Conservation (phyloP, 2,888 invertebrate species). For the Barypeithes pellucidus region DNA sequence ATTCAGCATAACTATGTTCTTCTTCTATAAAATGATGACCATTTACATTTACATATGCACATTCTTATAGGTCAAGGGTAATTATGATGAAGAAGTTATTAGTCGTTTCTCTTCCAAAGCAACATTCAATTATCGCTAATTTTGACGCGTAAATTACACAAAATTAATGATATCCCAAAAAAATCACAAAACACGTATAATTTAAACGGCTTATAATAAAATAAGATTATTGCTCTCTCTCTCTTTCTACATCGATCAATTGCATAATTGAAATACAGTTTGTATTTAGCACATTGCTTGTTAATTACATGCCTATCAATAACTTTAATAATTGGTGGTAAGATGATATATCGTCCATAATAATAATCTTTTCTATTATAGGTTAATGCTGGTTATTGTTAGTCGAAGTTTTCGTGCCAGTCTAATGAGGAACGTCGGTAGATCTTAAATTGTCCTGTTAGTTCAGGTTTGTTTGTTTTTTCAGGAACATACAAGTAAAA, state of each 20-base stretch:
- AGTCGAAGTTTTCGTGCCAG: no score
- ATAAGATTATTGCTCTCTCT: neutral
- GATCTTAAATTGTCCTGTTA: no score
- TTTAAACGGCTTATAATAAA: neutral
- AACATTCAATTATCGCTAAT: neutral
- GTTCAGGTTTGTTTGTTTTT: no score
- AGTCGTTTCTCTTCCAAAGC: neutral
- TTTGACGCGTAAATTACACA: neutral
- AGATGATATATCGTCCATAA: no score
- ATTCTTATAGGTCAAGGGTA: conserved; percentile 9
- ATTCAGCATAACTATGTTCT: no score
- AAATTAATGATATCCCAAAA: conserved; percentile 10
- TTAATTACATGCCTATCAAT: no score
- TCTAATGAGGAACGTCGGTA: no score
- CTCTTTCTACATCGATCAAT: neutral
- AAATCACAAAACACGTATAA: neutral
- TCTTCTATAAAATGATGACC: neutral
- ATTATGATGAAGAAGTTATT: neutral
- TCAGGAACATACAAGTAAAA: no score
- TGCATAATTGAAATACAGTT: no score
- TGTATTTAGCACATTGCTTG: no score
- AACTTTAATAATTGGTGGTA: neutral
- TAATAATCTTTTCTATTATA: no score
- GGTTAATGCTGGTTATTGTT: no score
- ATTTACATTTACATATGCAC: neutral